Conservation (phyloP, 2,113 vertebrate genomes). For the Rhagologus leucostigma region DNA sequence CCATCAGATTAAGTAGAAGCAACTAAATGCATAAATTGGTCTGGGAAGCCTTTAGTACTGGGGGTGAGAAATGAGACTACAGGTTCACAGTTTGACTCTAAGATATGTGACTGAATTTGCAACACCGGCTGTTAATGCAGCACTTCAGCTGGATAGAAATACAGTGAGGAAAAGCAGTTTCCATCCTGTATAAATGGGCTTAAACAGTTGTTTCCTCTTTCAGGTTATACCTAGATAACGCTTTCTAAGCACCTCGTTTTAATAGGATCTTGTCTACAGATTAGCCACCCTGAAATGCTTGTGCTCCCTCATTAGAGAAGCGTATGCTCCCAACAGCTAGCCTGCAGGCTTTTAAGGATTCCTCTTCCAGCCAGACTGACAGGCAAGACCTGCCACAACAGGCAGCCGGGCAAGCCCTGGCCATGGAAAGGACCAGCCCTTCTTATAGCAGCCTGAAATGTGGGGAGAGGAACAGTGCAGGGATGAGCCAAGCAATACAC, state of each 20-base stretch:
- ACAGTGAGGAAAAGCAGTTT: neutral
- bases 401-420: conserved; percentile 1
- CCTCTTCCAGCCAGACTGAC: conserved; percentile 16
- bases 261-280: conserved; percentile 37
- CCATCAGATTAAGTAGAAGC: neutral
- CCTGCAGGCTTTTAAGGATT: conserved; percentile 22
- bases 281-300: neutral
- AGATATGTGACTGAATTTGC: neutral
- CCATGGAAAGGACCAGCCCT: neutral
- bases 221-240: neutral
- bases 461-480: neutral
- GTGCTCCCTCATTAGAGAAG: neutral
- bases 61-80: neutral
- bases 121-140: neutral
- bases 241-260: conserved; percentile 17
- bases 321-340: neutral
- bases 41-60: neutral
- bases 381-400: neutral
- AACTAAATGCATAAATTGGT: neutral
- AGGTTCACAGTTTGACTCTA: neutral
- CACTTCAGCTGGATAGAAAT: neutral
- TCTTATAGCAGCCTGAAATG: neutral
- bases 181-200: neutral
- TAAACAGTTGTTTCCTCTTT: neutral
- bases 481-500: neutral